These are phyloP conservation scores for Lithophane leautieri DNA, from an alignment of 2,888 invertebrate species.

Conservation along the genomic window DNA sequence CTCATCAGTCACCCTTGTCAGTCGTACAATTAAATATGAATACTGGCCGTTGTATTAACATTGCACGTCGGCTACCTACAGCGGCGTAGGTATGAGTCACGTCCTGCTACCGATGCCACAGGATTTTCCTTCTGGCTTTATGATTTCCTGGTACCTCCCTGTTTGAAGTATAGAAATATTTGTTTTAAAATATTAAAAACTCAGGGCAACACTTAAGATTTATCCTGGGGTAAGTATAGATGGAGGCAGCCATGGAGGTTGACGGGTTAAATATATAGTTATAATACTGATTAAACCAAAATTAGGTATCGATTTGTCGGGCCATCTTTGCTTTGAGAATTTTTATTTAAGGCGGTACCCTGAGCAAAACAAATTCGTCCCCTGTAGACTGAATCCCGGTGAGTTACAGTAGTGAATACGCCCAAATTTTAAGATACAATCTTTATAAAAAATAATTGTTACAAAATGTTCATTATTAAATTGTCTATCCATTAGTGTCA, in stretches of 20 bases:
- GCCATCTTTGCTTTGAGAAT: no score
- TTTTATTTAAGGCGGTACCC: no score
- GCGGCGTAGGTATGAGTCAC: slow-evolving; percentile 57
- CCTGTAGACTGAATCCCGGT: no score
- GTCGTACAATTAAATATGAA: slow-evolving; percentile 55
- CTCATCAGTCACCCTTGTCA: slow-evolving; percentile 31
- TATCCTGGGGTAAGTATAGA: not conserved
- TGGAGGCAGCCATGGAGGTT: not conserved
- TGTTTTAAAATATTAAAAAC: not conserved
- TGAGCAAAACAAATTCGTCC: no score
- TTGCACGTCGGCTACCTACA: slow-evolving; percentile 60
- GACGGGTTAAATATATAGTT: not conserved
- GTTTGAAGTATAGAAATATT: not conserved
- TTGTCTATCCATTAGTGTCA: no score
- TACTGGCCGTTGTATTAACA: slow-evolving; percentile 45
- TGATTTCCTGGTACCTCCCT: slow-evolving; percentile 72
- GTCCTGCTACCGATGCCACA: slow-evolving; percentile 64
- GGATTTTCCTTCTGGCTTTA: slow-evolving; percentile 77
- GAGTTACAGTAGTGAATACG: no score
- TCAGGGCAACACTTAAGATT: no score
- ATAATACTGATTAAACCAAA: no score
- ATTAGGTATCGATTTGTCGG: not conserved
- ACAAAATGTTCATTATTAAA: no score
- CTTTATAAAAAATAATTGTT: no score
- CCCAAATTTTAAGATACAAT: no score